Evolutionary conservation across 1,140 invertebrate genomes (phyloP).

Genomic region (Semibalanus balanoides): DNA sequence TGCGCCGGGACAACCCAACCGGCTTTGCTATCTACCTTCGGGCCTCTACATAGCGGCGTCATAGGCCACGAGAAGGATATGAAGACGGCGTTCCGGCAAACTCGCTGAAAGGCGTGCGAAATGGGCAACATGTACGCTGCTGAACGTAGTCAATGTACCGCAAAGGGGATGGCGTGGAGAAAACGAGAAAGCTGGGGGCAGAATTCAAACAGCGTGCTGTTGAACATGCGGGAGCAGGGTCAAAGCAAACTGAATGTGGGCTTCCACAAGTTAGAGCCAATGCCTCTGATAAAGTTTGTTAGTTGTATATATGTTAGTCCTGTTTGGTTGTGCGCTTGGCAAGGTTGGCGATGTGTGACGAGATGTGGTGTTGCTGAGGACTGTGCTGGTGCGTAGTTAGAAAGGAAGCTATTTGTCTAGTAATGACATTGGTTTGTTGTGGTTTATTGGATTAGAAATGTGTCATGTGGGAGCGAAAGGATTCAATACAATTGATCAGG

Average conservation of each 20-base stretch:
- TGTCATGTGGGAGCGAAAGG: too few species aligned
- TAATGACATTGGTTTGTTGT: too few species aligned
- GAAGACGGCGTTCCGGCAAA: conserved; percentile 55
- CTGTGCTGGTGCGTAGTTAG: too few species aligned
- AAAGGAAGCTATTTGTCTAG: too few species aligned
- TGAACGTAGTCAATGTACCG: conserved; percentile 52
- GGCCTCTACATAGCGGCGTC: conserved; percentile 59
- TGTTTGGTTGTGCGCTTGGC: too few species aligned
- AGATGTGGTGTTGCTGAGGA: too few species aligned
- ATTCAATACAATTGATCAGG: too few species aligned
- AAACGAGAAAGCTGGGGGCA: neutral
- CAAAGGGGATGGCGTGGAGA: neutral
- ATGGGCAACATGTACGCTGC: conserved; percentile 68
- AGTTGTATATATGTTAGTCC: too few species aligned
- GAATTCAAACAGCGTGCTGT: neutral
- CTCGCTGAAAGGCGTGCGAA: conserved; percentile 60
- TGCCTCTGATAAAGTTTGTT: too few species aligned
- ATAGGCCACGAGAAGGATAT: conserved; percentile 52
- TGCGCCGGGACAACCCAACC: conserved; percentile 48
- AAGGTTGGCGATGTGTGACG: too few species aligned
- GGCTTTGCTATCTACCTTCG: conserved; percentile 71
- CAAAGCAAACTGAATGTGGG: neutral
- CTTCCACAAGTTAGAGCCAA: neutral
- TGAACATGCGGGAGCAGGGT: neutral
- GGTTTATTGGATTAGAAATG: too few species aligned